Evolutionary conservation across 2,797 vertebrate species (phyloP), one percentile per base, ranked within the genome.

Genomic region (Ibycter americanus): DNA sequence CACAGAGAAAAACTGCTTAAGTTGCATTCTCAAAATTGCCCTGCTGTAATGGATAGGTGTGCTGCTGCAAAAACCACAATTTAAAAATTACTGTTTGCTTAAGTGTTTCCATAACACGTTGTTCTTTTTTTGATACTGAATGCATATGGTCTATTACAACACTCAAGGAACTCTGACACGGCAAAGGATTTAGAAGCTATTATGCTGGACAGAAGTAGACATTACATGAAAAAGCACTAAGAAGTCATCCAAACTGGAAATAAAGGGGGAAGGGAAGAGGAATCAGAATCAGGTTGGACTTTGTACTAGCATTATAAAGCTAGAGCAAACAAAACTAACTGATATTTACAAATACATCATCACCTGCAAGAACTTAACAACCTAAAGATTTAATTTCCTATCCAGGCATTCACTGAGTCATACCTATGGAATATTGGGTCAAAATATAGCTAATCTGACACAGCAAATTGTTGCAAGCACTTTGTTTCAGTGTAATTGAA

Each of bases 21-120:
- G 42, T 61, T 89, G 52, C 66, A 65, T 88, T 95, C 74, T 96
- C 81, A 86, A 65, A 87, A 87, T 36, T 83, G 26, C 83, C 68
- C 49, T 81, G 85, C 90, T 92, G 56, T 91, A 96, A 81, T 7
- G 68, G 87, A 87, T 58, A 90, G 61, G 73, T 81, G 46, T 89
- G 91, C 89, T 89, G 70, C 72, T 93, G 89, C 73, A 80, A 65
- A 94, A 55, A 46, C 16, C 23, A 32, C 63, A 61, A 90, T 91
- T 95, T 82, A 54, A 92, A 94, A 87, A 84, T 59, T 46, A 38
- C n/a, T n/a, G 61, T 44, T 44, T 42, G 40, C 40, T 79, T 15
- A 44, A 59, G 34, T 11, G 40, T 31, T 90, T 94, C 87, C 78
- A 67, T 76, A 66, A 86, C 10, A 19, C 29, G 21, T 9, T 70